These are phyloP conservation scores for Hiodon alosoides DNA, from an alignment of 2,113 vertebrate species.

Conservation along the genomic window DNA sequence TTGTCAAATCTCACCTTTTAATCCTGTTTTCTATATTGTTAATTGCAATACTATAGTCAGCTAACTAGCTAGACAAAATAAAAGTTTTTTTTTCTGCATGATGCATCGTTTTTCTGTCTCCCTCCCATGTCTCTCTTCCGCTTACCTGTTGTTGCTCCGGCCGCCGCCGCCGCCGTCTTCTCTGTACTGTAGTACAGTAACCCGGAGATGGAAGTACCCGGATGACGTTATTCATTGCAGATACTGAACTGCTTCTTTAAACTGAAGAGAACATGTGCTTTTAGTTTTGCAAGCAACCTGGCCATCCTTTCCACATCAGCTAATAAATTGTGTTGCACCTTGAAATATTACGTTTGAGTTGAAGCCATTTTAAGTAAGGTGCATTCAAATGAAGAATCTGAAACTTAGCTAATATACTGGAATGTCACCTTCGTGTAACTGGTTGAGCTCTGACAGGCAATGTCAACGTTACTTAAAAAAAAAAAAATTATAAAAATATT, in stretches of 20 bases:
- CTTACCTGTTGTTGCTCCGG: constrained; percentile 22
- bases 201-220: constrained; percentile 26
- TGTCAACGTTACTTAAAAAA: too few relatives aligned
- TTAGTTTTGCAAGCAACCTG: not conserved
- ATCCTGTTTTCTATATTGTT: not conserved
- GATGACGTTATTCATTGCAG: constrained; percentile 23
- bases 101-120: not conserved
- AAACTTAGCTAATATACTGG: too few relatives aligned
- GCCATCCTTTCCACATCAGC: not conserved
- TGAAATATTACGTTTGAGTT: too few relatives aligned
- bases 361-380: too few relatives aligned
- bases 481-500: too few relatives aligned
- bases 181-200: constrained; percentile 32
- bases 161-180: constrained; percentile 15
- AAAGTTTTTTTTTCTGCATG: not conserved
- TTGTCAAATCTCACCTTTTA: not conserved
- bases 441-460: too few relatives aligned
- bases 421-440: too few relatives aligned
- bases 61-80: not conserved
- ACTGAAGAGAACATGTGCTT: constrained; percentile 11
- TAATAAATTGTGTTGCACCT: too few relatives aligned
- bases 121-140: not conserved
- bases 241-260: not conserved
- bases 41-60: not conserved
- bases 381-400: too few relatives aligned